Evolutionary conservation across 2,113 vertebrate genomes (phyloP), one percentile per base, ranked within the genome.

Genomic region (Sialia sialis): DNA sequence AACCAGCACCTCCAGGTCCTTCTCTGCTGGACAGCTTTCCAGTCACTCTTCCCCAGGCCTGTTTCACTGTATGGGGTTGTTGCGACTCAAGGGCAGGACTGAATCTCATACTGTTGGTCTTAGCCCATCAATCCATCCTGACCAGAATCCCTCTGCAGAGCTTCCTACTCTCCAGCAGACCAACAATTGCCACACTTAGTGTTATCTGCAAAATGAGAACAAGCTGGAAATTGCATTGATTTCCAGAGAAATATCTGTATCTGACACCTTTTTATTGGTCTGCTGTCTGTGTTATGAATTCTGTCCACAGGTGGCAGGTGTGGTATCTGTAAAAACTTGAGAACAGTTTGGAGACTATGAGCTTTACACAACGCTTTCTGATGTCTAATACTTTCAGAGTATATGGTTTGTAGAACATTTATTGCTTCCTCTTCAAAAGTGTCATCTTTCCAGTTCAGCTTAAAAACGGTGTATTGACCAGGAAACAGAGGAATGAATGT

Each of bases 241-340:
- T 93, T 64, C 72, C 67, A 66, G 25, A 48, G 12, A 54, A n/a
- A 59, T 30, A 4, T 27, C 10, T 29, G 23, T 30, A 38, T 43
- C 20, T 49, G 29, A 39, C 21, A 52, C 11, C 18, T 62, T 51
- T 34, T 49, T 51, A 55, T 26, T 63, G 32, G n/a, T 32, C 18
- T 84, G 13, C 58, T 3, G 0, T n/a, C 54, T 30, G 7, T 63
- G n/a, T 74, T 44, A 38, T 0, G 0, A 67, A 18, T 23, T 48
- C 73, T 34, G 41, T 64, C 36, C 38, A 20, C 38, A 52, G 10
- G 12, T 3, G 29, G 17, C 25, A 44, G 13, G 3, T 66, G 68
- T 29, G 55, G 13, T 70, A 32, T 26, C 62, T 63, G 4, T 54
- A 73, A 58, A 84, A 78, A 26, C 7, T 9, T 70, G 48, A 52